phyloP scores from a whole-genome alignment of 2,797 vertebrate species.

The Xiphorhynchus erythropygius region DNA sequence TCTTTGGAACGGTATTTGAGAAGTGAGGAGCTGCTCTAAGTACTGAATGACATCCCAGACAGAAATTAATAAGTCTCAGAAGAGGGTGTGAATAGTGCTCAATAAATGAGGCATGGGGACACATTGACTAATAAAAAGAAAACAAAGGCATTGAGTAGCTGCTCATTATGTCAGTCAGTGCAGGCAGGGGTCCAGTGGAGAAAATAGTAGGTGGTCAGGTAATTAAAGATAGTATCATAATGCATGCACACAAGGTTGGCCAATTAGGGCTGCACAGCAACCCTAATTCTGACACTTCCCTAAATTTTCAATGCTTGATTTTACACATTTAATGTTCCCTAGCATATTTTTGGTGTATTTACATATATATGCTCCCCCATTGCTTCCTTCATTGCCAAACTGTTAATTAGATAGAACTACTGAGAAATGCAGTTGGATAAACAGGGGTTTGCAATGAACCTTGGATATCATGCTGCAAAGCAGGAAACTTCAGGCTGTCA shows the following conservation, averaged over 20 bases:
- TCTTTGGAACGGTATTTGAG: background rate
- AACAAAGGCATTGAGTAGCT: constrained; percentile 57
- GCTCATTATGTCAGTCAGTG: constrained; percentile 54
- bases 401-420: constrained; percentile 54
- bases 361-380: constrained; percentile 52
- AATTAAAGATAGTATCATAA: constrained; percentile 56
- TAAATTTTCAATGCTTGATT: constrained; percentile 45
- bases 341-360: constrained; percentile 57
- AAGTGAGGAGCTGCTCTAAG: background rate
- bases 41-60: background rate
- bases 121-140: constrained; percentile 46
- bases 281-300: constrained; percentile 50
- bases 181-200: constrained; percentile 55
- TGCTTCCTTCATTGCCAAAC: constrained; percentile 44
- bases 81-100: background rate
- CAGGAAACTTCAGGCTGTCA: constrained; percentile 15
- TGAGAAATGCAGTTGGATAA: constrained; percentile 37
- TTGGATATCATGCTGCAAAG: background rate
- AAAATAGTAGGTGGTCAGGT: constrained; percentile 48
- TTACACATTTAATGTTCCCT: constrained; percentile 45
- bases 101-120: constrained; percentile 45
- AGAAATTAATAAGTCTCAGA: constrained; percentile 48
- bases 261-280: constrained; percentile 56
- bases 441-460: constrained; percentile 27
- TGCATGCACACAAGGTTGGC: constrained; percentile 34